A percentile compares a stretch with the other conserved stretches of the same genome.
Conservation (phyloP, 2,888 invertebrate species). For the Orchestes rusci region DNA sequence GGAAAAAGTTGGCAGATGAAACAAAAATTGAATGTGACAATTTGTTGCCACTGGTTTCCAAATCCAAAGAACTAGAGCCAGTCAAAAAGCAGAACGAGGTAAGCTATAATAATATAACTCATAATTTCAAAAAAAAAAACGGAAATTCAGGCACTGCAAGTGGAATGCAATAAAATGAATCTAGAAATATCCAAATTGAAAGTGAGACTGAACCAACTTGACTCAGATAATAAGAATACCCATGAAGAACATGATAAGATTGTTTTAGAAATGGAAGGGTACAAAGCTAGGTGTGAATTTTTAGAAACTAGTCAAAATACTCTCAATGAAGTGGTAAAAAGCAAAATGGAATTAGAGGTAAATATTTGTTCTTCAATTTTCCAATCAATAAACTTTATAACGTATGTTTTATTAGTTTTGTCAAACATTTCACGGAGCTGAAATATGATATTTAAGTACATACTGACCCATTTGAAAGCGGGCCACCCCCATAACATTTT, state of each 20-base stretch:
- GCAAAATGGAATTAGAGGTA: no score
- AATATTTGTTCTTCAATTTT: no score
- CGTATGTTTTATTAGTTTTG: no score
- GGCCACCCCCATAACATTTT: no score
- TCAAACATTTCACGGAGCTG: no score
- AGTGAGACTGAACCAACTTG: slow-evolving; percentile 33
- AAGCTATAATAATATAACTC: slow-evolving; percentile 4
- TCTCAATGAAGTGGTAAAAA: no score
- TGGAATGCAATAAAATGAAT: slow-evolving; percentile 23
- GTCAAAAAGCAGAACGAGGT: slow-evolving; percentile 24
- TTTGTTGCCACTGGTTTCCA: slow-evolving; percentile 15
- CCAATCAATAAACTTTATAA: no score
- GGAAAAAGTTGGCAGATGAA: slow-evolving; percentile 20
- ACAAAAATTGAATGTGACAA: slow-evolving; percentile 12
- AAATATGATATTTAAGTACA: no score
- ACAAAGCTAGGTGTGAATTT: slow-evolving; percentile 34
- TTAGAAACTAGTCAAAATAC: slow-evolving; percentile 33
- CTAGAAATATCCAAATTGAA: slow-evolving; percentile 35
- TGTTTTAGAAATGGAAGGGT: slow-evolving; percentile 32
- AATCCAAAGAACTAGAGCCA: slow-evolving; percentile 20
- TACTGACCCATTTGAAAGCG: no score
- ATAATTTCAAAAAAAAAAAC: no score
- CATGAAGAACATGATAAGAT: slow-evolving; percentile 36
- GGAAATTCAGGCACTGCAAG: slow-evolving; percentile 20
- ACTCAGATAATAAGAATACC: slow-evolving; percentile 35